phyloP scores from a whole-genome alignment of 2,113 vertebrate genomes.

The Ophiodon elongatus region DNA sequence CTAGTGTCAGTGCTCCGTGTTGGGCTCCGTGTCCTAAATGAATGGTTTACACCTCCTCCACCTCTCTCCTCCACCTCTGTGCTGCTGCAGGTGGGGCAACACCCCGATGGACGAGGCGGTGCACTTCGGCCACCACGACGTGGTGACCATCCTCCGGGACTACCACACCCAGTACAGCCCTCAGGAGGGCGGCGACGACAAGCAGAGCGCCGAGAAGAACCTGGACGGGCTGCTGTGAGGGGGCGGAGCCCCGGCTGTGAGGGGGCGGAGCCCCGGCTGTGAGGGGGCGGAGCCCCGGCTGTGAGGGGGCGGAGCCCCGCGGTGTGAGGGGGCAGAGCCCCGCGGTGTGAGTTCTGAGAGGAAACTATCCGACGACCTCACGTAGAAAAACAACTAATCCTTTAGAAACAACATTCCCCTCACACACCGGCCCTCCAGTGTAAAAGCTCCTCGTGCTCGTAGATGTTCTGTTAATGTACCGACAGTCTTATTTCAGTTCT shows the following conservation, averaged over 20 bases:
- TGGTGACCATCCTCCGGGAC: constrained; percentile 95
- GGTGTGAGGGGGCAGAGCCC: no score
- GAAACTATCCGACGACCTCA: no score
- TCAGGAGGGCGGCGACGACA: constrained; percentile 79
- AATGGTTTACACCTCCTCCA: no score
- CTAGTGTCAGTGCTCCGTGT: no score
- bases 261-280: no score
- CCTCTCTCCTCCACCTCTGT: neutral
- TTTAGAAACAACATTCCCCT: neutral
- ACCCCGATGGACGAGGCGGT: constrained; percentile 98
- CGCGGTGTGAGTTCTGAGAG: no score
- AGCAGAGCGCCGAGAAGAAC: constrained; percentile 93
- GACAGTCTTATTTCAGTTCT: neutral
- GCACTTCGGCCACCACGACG: constrained; percentile 98
- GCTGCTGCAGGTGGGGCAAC: constrained; percentile 92
- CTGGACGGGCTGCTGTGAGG: constrained; percentile 90
- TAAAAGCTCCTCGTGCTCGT: constrained; percentile 35
- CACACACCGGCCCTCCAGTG: neutral
- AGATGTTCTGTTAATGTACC: constrained; percentile 13
- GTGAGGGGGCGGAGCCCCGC: no score
- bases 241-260: no score
- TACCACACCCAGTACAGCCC: constrained; percentile 94
- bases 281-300: no score
- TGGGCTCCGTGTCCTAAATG: no score
- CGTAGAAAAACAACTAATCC: no score